phyloP scores from a whole-genome alignment of 2,888 invertebrate species.

The Drosophila mettleri region DNA sequence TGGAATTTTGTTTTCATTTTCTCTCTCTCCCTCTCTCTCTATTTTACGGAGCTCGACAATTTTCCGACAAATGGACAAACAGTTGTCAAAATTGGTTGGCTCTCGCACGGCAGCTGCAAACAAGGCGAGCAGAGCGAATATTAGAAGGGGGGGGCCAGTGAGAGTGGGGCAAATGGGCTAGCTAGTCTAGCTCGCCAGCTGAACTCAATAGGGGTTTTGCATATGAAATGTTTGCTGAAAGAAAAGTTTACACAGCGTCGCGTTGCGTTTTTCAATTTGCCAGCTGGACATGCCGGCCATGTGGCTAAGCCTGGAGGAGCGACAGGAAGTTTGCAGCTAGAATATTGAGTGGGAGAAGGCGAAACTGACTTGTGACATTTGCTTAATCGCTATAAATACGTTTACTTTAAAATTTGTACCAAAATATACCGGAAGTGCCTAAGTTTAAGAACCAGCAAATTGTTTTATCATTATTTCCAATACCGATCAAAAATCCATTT shows the following conservation, averaged over 20 bases:
- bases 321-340: neutral
- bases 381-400: neutral
- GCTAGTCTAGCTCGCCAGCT: constrained; percentile 28
- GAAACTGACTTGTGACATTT: constrained; percentile 17
- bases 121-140: constrained; percentile 30
- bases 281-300: constrained; percentile 33
- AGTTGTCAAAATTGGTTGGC: constrained; percentile 77
- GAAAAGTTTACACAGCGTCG: constrained; percentile 62
- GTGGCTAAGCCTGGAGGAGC: neutral
- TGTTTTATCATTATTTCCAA: too few relatives aligned
- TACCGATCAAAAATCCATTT: too few relatives aligned
- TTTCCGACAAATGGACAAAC: constrained; percentile 72
- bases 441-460: too few relatives aligned
- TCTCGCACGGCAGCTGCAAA: constrained; percentile 64
- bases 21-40: too few relatives aligned
- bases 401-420: too few relatives aligned
- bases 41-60: constrained; percentile 16
- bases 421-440: too few relatives aligned
- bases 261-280: constrained; percentile 67
- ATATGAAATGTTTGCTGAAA: constrained; percentile 65
- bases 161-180: constrained; percentile 15
- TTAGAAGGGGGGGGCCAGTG: constrained; percentile 25
- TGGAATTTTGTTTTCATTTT: constrained; percentile 22
- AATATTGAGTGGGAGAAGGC: constrained; percentile 6
- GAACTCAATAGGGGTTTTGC: constrained; percentile 64